Conservation (phyloP, 1,140 invertebrate species). For the Triops longicaudatus region DNA sequence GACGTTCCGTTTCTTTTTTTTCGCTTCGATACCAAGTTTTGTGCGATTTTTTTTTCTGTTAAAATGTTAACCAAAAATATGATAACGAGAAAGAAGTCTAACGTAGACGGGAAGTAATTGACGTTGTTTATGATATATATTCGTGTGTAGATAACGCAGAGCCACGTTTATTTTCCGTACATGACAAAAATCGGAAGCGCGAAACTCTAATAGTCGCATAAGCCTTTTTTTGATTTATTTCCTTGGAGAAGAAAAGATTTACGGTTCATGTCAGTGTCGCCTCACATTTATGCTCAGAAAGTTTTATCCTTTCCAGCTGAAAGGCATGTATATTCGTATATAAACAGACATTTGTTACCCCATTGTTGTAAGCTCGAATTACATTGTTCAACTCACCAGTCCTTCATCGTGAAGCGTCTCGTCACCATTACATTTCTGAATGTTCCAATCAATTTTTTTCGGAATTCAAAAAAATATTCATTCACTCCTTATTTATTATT, state of each 20-base stretch:
- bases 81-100: background rate
- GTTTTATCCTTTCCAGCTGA: slow-evolving; percentile 2
- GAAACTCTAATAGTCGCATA: background rate
- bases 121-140: background rate
- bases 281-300: slow-evolving; percentile 4
- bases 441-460: too few relatives aligned
- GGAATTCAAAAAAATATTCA: too few relatives aligned
- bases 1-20: background rate
- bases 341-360: background rate
- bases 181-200: background rate
- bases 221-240: background rate
- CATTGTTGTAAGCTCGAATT: slow-evolving; percentile 1
- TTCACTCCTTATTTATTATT: too few relatives aligned
- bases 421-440: too few relatives aligned
- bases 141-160: background rate
- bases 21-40: background rate
- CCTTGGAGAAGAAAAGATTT: background rate
- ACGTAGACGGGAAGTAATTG: background rate
- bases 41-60: background rate
- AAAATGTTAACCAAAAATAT: background rate
- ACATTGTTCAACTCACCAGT: background rate
- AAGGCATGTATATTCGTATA: slow-evolving; percentile 13
- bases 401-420: too few relatives aligned
- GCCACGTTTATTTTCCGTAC: background rate
- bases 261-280: background rate